phyloP scores from a whole-genome alignment of 2,797 vertebrate genomes.

The Cuniculus paca region DNA sequence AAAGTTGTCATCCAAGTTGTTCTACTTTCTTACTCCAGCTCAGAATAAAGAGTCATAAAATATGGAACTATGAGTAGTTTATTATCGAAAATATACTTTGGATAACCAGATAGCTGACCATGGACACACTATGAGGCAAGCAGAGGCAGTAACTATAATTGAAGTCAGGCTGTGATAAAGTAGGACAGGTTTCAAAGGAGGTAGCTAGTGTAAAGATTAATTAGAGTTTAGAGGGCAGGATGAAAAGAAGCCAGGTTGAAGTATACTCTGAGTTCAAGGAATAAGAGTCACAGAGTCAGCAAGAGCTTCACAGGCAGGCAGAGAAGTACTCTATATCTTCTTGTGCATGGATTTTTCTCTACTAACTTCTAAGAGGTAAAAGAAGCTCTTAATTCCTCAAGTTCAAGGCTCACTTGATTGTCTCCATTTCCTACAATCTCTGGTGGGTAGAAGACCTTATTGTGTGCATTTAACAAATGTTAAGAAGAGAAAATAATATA shows the following conservation, averaged over 20 bases:
- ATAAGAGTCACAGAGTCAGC: not conserved
- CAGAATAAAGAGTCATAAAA: not conserved
- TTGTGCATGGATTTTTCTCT: not conserved
- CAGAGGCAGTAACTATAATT: not conserved
- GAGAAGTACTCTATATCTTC: not conserved
- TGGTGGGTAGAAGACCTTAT: not conserved
- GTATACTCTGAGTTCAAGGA: not conserved
- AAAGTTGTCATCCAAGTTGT: not conserved
- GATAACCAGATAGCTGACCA: not conserved
- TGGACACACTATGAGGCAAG: not conserved
- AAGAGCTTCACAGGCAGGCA: not conserved
- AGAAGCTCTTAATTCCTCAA: not conserved
- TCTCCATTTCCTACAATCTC: conserved; percentile 4
- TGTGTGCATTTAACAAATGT: not conserved
- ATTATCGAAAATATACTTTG: not conserved
- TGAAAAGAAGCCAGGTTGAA: not conserved
- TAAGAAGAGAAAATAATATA: conserved; percentile 15
- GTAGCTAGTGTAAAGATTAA: not conserved
- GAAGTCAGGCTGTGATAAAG: not conserved
- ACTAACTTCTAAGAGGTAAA: not conserved
- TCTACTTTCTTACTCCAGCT: not conserved
- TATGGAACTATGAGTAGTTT: not conserved
- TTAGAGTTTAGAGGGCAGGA: not conserved
- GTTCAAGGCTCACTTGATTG: not conserved
- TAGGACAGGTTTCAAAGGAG: not conserved